Base-by-base conservation (phyloP, 2,797 vertebrate genomes). In the Ctenochaetus hawaiiensis region DNA sequence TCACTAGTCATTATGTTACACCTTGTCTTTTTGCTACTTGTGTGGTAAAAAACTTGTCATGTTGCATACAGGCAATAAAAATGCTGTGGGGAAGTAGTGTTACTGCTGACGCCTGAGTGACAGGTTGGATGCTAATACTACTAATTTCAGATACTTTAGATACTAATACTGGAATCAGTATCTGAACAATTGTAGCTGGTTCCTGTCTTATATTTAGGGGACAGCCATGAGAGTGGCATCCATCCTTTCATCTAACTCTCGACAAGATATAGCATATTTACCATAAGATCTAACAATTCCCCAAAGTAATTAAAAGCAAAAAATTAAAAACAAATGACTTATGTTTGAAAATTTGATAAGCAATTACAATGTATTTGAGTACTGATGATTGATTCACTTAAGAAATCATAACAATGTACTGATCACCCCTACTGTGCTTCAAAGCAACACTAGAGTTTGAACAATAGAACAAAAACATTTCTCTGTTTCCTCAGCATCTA, bases 401-500 rank as follows among this genome's bases (percentile, higher is more conserved):
- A 48, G 30, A 16, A 23, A 51, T 67, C 16, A n/a, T 26, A 22
- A 61, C 2, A 45, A 14, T 65, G 17, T 30, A 10, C 39, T 43
- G 45, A 23, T 23, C 43, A 30, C 44, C 53, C 17, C 20, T 16
- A 23, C 44, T 75, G 54, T 17, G 26, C 54, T 2, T 53, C 3
- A 56, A 18, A 39, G 43, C 16, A 47, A 37, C 30, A 48, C 2
- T 10, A 66, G 30, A 69, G 39, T 34, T 51, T 30, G 3, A 22
- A 20, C 13, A 41, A 20, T n/a, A 59, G 7, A 69, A 18, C 13
- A 23, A 20, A 67, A 17, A 47, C 11, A 6, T 49, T 45, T 59
- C 5, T 51, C n/a, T 4, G 6, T 69, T 59, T 80, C 7, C 17
- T 64, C 26, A 52, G 52, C 43, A 54, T 72, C 18, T 34, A 20